phyloP scores from a whole-genome alignment of 2,888 invertebrate genomes.

The Dexiosoma caninum region DNA sequence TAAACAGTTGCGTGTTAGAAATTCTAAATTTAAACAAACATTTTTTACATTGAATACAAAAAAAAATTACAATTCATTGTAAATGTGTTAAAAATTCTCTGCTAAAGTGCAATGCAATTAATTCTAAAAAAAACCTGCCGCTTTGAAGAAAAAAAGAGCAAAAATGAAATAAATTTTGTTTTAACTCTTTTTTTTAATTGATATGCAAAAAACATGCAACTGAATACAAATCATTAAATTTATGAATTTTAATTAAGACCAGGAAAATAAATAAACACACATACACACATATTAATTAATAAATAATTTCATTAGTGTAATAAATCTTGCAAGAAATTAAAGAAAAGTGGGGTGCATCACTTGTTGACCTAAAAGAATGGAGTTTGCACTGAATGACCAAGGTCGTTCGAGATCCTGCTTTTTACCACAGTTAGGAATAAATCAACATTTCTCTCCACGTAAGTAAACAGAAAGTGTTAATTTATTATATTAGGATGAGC shows the following conservation, averaged over 20 bases:
- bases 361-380: no score
- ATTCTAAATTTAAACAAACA: slow-evolving; percentile 10
- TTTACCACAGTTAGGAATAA: no score
- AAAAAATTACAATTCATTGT: slow-evolving; percentile 5
- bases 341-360: no score
- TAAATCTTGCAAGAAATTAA: not conserved
- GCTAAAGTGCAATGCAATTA: slow-evolving; percentile 25
- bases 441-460: no score
- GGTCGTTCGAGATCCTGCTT: no score
- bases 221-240: not conserved
- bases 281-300: no score
- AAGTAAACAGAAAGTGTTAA: no score
- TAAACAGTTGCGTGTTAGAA: slow-evolving; percentile 7
- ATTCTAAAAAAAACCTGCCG: not conserved
- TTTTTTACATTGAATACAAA: slow-evolving; percentile 19
- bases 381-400: no score
- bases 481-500: no score
- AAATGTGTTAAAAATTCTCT: slow-evolving; percentile 37
- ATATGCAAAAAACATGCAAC: slow-evolving; percentile 41
- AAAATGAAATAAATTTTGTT: slow-evolving; percentile 27
- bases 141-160: not conserved
- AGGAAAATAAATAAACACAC: no score
- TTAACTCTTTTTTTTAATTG: slow-evolving; percentile 16
- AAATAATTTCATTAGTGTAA: no score
- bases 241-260: slow-evolving; percentile 1